These are phyloP conservation scores for Callaeas wilsoni DNA, from an alignment of 2,113 vertebrate genomes.

Conservation along the genomic window DNA sequence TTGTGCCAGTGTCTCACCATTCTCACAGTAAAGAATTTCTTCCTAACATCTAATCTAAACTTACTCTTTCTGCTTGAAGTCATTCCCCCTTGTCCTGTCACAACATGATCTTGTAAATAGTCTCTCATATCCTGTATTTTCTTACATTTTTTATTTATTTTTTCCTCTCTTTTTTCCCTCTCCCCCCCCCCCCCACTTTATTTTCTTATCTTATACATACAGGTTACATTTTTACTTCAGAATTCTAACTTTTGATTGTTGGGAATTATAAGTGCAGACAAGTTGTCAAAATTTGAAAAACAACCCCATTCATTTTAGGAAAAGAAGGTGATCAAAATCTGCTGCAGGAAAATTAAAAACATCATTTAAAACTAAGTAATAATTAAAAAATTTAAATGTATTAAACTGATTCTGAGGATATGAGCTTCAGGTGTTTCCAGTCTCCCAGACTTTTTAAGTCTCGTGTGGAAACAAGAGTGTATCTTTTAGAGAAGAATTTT, in stretches of 20 bases:
- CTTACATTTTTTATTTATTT: not conserved
- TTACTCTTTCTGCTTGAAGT: not conserved
- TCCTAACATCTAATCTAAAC: not conserved
- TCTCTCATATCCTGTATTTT: not conserved
- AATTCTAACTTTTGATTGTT: not conserved
- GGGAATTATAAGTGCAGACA: not conserved
- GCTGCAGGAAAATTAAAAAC: not conserved
- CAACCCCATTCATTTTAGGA: not conserved
- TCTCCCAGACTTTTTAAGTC: not conserved
- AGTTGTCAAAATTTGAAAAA: not conserved
- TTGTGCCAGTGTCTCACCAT: not conserved
- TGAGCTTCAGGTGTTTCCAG: not conserved
- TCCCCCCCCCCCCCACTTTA: not conserved
- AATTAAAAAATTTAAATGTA: accelerated
- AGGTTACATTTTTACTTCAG: not conserved
- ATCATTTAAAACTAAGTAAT: not conserved
- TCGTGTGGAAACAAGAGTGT: not conserved
- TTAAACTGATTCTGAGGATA: not conserved
- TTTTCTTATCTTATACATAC: not conserved
- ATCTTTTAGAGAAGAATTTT: not conserved
- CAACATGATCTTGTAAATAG: not conserved
- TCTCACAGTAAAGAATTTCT: not conserved
- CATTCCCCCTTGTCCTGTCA: not conserved
- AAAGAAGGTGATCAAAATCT: not conserved
- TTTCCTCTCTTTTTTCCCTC: not conserved